Evolutionary conservation across 1,140 invertebrate genomes (phyloP).

Genomic region (Bombus sylvicola): DNA sequence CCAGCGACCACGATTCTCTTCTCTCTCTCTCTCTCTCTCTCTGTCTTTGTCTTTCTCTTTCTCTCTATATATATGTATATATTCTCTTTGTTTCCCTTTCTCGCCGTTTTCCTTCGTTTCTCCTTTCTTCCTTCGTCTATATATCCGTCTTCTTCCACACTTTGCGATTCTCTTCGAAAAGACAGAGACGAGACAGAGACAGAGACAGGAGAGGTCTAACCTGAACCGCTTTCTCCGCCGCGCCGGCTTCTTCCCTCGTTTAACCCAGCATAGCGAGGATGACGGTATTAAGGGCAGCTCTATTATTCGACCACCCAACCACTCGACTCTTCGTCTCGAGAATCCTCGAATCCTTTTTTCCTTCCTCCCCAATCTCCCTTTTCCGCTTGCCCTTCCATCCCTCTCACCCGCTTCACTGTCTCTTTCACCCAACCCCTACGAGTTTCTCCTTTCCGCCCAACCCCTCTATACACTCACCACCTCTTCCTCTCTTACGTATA

Average conservation of each 20-base stretch:
- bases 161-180: background rate
- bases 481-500: constrained; percentile 44
- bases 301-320: constrained; percentile 78
- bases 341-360: constrained; percentile 73
- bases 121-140: constrained; percentile 14
- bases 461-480: constrained; percentile 10
- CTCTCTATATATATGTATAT: background rate
- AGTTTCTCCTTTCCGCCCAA: constrained; percentile 12
- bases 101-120: constrained; percentile 8
- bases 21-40: background rate
- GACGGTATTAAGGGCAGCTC: constrained; percentile 77
- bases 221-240: constrained; percentile 51
- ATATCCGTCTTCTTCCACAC: constrained; percentile 4
- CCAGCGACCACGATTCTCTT: constrained; percentile 53
- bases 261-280: constrained; percentile 71
- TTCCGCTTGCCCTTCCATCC: constrained; percentile 43
- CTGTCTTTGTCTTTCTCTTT: background rate
- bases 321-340: constrained; percentile 74
- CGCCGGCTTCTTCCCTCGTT: constrained; percentile 65
- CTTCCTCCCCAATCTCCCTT: constrained; percentile 34
- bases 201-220: constrained; percentile 8
- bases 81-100: constrained; percentile 7
- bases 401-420: constrained; percentile 22
- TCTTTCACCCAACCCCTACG: constrained; percentile 21
- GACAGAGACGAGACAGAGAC: background rate